Conservation (phyloP, 92 coral and sea anemone genomes). For the Parazoanthus atlanticus region DNA sequence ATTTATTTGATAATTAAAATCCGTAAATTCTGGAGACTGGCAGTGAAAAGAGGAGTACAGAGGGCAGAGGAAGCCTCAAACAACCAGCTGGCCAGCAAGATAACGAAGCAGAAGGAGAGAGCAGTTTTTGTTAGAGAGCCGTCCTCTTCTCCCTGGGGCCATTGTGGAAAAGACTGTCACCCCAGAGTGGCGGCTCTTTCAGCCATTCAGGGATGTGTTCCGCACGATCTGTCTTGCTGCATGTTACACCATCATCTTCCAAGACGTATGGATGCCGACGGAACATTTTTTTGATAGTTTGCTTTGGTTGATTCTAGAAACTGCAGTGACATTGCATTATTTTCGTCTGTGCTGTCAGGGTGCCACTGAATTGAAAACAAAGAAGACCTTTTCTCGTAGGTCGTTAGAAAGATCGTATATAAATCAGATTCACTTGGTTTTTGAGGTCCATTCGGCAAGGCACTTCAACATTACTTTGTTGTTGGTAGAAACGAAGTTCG, state of each 20-base stretch:
- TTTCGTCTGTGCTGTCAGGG: neutral
- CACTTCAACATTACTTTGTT: neutral
- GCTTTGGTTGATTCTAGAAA: neutral
- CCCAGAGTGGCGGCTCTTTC: too few species aligned
- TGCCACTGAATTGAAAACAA: neutral
- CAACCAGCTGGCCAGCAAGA: neutral
- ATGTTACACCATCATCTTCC: neutral
- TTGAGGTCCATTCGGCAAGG: neutral
- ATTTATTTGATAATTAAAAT: too few species aligned
- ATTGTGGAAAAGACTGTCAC: too few species aligned
- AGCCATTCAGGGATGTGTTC: too few species aligned
- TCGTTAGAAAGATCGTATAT: too few species aligned
- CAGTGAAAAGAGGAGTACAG: too few species aligned
- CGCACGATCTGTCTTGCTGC: neutral
- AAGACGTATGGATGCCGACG: neutral
- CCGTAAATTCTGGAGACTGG: too few species aligned
- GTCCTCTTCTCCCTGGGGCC: too few species aligned
- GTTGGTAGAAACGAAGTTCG: neutral
- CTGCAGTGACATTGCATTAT: neutral
- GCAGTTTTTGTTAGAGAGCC: too few species aligned
- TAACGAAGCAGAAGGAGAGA: too few species aligned
- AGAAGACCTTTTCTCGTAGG: too few species aligned
- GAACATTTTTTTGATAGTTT: neutral
- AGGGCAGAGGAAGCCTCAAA: too few species aligned
- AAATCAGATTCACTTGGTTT: neutral